Base-by-base conservation (phyloP, 2,113 vertebrate species). In the Ptilorrhoa leucosticta region DNA sequence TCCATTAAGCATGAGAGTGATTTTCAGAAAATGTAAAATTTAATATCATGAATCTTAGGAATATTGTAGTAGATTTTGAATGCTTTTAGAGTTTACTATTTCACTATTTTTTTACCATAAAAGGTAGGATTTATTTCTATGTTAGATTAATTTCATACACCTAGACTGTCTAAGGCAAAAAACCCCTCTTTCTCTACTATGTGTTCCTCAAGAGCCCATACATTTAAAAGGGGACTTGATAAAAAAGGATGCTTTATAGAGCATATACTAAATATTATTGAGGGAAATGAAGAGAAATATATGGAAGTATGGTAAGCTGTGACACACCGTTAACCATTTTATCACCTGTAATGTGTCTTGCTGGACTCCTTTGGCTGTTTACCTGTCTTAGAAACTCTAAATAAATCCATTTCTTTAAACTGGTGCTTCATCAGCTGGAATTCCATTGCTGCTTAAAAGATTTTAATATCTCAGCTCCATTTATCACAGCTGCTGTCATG, bases 201-300 rank as follows among this genome's bases (percentile, higher is more conserved):
- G 15, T 60, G 57, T 33, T 90, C 35, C 42, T 93, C 69, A 90
- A 89, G 56, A 45, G 26, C 15, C 33, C 12, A 37, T 35, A 66
- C 10, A 73, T 87, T 87, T 84, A 87, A 71, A 87, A 69, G 14
- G 20, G 13, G 19, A 89, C 83, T 87, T 85, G 60, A 60, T 83
- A 79, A 95, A 81, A 91, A 69, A 80, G 33, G 8, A 65, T 85
- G 54, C 14, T 93, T 95, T 94, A 92, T 83, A 92, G 53, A 69
- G 13, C 75, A 80, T 71, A 89, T 56, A 80, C 63, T 87, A 93
- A 95, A 96, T 94, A 96, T 92, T 95, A 93, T 70, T 70, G 66
- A 83, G 50, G 37, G 64, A 96, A 96, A 95, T 89, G 57, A 92
- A 96, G 44, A 75, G 37, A 92, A 93, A 85, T 91, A 90, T 86